Evolutionary conservation across 2,113 vertebrate genomes (phyloP).

Genomic region (Mus musculus): DNA sequence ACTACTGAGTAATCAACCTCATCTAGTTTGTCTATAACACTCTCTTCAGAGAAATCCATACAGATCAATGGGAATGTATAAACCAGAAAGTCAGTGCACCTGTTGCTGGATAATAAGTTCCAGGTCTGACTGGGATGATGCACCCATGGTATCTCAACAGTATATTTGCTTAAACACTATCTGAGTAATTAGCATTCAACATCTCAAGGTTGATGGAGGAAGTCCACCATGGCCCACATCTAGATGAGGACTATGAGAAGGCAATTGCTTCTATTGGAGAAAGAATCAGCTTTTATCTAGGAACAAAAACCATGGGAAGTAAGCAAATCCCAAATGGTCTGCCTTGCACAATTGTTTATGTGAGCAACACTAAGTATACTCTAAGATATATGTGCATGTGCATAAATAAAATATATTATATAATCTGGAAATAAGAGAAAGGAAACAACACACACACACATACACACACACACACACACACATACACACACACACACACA

Average conservation of each 20-base stretch:
- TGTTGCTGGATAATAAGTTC: background rate
- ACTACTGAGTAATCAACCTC: background rate
- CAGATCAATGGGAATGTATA: background rate
- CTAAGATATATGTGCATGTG: background rate
- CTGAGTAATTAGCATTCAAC: background rate
- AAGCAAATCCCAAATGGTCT: background rate
- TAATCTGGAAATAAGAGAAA: background rate
- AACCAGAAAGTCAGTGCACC: background rate
- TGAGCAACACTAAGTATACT: background rate
- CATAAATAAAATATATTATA: background rate
- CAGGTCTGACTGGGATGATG: background rate
- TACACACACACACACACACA: background rate
- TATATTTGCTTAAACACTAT: background rate
- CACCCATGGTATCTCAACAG: background rate
- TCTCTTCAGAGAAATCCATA: background rate
- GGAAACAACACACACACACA: background rate
- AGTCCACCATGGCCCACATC: background rate
- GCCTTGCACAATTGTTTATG: background rate
- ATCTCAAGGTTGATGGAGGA: background rate
- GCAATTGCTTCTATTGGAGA: background rate
- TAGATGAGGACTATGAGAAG: background rate
- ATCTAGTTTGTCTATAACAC: background rate
- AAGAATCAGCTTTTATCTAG: background rate
- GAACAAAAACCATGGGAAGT: accelerated
- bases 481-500: background rate